These are phyloP conservation scores for Octomys mimax DNA, from an alignment of 2,797 vertebrate species.

Conservation along the genomic window DNA sequence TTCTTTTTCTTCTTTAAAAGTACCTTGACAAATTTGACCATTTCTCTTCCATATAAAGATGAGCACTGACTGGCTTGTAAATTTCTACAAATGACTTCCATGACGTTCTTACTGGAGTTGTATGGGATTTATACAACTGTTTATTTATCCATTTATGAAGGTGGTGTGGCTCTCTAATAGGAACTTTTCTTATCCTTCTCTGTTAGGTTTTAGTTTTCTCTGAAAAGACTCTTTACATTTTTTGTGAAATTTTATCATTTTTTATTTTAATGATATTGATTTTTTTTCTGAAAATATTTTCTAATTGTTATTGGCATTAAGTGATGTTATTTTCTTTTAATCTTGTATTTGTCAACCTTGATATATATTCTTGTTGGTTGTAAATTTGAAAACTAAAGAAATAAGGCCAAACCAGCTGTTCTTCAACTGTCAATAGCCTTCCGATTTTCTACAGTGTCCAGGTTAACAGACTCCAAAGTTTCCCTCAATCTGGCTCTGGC, in stretches of 20 bases:
- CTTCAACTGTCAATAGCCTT: not conserved
- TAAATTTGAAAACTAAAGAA: not conserved
- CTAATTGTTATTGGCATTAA: slow-evolving; percentile 17
- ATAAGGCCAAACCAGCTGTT: not conserved
- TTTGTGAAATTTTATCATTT: slow-evolving; percentile 23
- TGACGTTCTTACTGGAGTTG: not conserved
- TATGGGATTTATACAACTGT: not conserved
- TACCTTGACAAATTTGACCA: not conserved
- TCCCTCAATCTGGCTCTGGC: not conserved
- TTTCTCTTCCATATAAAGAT: not conserved
- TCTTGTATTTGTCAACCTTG: not conserved
- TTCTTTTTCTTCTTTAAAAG: slow-evolving; percentile 35
- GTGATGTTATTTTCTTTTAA: slow-evolving; percentile 36
- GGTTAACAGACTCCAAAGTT: not conserved
- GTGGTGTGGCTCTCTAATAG: not conserved
- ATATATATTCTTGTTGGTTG: not conserved
- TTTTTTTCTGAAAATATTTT: slow-evolving; percentile 47
- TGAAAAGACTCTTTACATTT: not conserved
- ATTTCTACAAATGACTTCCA: not conserved
- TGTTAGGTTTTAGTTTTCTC: slow-evolving; percentile 48
- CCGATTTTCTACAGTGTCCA: not conserved
- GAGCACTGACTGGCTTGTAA: not conserved
- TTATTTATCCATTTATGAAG: not conserved
- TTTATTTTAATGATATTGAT: slow-evolving; percentile 41
- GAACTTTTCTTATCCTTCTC: not conserved